Percentiles rank a stretch among this genome's conserved stretches.
These are phyloP conservation scores for Autographa pulchrina DNA, from an alignment of 2,888 invertebrate species.

Conservation along the genomic window DNA sequence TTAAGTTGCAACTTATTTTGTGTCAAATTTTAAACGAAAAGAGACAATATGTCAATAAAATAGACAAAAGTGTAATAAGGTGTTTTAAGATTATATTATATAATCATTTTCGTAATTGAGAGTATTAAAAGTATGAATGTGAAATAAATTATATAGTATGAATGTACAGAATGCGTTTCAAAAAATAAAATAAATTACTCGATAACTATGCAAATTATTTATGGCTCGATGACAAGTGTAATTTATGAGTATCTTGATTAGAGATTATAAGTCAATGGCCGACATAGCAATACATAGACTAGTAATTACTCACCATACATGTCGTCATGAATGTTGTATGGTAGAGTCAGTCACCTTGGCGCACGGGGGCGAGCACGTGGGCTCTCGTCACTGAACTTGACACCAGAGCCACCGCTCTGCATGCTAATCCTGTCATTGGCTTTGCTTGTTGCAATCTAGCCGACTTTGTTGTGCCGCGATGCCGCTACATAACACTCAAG, in stretches of 20 bases:
- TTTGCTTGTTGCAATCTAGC: conserved; percentile 45
- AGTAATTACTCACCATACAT: conserved; percentile 78
- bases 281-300: conserved; percentile 60
- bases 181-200: neutral
- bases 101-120: too few relatives aligned
- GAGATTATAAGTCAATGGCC: conserved; percentile 56
- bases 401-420: conserved; percentile 67
- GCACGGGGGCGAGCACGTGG: conserved; percentile 81
- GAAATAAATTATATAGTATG: neutral
- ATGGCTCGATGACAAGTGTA: neutral
- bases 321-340: conserved; percentile 71
- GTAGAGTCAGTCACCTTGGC: conserved; percentile 82
- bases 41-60: too few relatives aligned
- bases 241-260: conserved; percentile 33
- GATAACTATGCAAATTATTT: conserved; percentile 4
- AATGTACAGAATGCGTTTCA: too few relatives aligned
- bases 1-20: neutral
- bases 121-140: neutral
- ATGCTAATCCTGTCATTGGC: conserved; percentile 74
- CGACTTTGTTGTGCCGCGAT: conserved; percentile 41
- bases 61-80: too few relatives aligned
- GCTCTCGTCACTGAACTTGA: conserved; percentile 86
- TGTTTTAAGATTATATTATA: too few relatives aligned
- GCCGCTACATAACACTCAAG: conserved; percentile 33
- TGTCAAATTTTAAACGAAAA: too few relatives aligned